Conservation (phyloP, 2,888 invertebrate genomes). For the Atethmia centrago region DNA sequence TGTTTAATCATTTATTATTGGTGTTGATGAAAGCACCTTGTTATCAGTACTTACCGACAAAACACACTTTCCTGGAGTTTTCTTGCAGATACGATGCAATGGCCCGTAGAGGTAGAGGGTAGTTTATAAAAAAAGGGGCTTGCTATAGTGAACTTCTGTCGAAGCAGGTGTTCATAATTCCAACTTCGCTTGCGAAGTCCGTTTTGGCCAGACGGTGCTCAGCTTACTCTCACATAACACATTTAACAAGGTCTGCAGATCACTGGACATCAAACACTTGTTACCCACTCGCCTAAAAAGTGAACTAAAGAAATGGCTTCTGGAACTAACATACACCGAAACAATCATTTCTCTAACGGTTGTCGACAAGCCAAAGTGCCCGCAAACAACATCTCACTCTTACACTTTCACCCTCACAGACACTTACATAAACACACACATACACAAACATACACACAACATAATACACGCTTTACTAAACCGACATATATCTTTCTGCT, state of each 20-base stretch:
- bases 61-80: no score
- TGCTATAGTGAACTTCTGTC: background rate
- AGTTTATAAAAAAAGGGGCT: background rate
- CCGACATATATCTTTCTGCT: no score
- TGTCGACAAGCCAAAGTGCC: no score
- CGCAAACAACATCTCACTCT: no score
- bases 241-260: background rate
- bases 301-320: background rate
- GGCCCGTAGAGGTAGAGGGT: no score
- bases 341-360: no score
- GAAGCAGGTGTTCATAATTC: background rate
- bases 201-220: background rate
- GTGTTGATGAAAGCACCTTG: background rate
- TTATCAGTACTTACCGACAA: no score
- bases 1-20: background rate
- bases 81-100: no score
- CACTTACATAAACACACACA: no score
- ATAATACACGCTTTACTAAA: no score
- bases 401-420: no score
- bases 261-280: background rate
- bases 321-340: background rate
- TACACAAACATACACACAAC: no score
- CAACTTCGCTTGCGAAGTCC: background rate
- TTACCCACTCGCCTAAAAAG: background rate
- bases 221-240: background rate